Evolutionary conservation across 2,113 vertebrate genomes (phyloP).

Genomic region (Eleginops maclovinus): DNA sequence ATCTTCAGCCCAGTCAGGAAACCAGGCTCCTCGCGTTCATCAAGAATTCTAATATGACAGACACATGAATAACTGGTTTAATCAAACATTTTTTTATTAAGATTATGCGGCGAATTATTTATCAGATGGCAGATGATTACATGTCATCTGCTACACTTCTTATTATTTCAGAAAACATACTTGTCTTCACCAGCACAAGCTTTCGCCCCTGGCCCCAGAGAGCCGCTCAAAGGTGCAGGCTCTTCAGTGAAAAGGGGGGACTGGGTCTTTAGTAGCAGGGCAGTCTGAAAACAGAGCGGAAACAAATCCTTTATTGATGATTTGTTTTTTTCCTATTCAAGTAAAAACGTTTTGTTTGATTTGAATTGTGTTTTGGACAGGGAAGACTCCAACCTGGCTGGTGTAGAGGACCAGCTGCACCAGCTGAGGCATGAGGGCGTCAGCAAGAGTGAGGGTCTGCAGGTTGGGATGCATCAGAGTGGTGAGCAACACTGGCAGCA

Average conservation of each 20-base stretch:
- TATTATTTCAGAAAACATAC: constrained; percentile 45
- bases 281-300: constrained; percentile 86
- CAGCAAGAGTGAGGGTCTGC: constrained; percentile 94
- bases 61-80: background rate
- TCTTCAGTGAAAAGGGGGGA: constrained; percentile 91
- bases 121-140: background rate
- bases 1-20: constrained; percentile 98
- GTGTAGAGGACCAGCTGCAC: constrained; percentile 98
- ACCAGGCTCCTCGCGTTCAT: constrained; percentile 96
- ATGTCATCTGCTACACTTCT: background rate
- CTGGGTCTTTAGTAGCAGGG: constrained; percentile 96
- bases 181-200: constrained; percentile 79
- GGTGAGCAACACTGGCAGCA: constrained; percentile 94
- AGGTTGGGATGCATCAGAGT: constrained; percentile 98
- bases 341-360: background rate
- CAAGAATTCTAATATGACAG: constrained; percentile 88
- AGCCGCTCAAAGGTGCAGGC: constrained; percentile 77
- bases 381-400: constrained; percentile 88
- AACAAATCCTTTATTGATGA: constrained; percentile 16
- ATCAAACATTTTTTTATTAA: no score
- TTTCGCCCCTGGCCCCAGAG: constrained; percentile 87
- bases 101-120: no score
- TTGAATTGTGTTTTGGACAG: background rate
- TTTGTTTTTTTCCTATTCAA: background rate
- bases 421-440: constrained; percentile 97